Evolutionary conservation across 30 jellyfish, hydroid and myxozoan genomes (phyloP).

Genomic region (Hydractinia echinata): DNA sequence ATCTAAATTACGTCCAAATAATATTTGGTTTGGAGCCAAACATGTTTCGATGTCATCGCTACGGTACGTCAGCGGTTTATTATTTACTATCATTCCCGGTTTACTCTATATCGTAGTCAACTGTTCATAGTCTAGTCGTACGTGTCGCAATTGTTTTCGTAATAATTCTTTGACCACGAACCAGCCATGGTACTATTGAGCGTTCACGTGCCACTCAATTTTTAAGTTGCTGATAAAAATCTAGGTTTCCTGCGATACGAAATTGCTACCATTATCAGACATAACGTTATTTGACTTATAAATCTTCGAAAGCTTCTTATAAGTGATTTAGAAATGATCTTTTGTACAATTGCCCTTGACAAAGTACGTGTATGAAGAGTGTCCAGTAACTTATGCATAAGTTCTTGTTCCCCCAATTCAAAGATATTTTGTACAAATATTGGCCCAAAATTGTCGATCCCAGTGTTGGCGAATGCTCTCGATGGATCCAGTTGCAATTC

Average conservation of each 20-base stretch:
- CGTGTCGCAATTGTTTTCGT: no score
- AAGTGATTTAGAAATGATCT: neutral
- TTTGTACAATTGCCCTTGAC: neutral
- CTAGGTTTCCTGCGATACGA: constrained; percentile 11
- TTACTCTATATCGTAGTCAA: no score
- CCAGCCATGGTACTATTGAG: no score
- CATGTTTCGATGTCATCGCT: no score
- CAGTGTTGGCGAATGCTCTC: neutral
- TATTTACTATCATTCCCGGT: no score
- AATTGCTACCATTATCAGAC: constrained; percentile 26
- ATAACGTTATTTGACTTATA: constrained; percentile 21
- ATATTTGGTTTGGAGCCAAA: no score
- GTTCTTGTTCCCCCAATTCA: neutral
- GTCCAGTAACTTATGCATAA: neutral
- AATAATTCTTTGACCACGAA: no score
- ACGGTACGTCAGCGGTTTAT: no score
- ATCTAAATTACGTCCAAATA: no score
- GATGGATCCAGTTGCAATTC: neutral
- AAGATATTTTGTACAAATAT: neutral
- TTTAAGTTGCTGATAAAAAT: neutral
- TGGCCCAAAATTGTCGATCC: constrained; percentile 2
- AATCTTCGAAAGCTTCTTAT: constrained; percentile 27
- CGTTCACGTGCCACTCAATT: no score
- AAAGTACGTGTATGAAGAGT: neutral
- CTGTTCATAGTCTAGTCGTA: no score